Percentiles rank a stretch among this genome's conserved stretches.
phyloP scores from a whole-genome alignment of 2,797 vertebrate genomes.

The Numenius phaeopus region DNA sequence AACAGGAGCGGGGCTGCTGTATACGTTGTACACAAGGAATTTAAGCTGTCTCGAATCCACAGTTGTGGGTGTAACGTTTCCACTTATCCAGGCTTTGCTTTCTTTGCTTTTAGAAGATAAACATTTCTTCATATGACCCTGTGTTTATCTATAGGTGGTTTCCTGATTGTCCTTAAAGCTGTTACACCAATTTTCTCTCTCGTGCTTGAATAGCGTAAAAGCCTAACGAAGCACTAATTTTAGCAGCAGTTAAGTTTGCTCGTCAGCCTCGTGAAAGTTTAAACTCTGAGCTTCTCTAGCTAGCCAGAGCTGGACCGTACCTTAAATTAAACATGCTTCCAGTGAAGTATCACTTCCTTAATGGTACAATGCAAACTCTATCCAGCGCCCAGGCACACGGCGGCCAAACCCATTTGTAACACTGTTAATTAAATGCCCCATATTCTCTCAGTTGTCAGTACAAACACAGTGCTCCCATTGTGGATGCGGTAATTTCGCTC shows the following conservation, averaged over 20 bases:
- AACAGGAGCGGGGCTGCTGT: not conserved
- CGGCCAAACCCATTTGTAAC: not conserved
- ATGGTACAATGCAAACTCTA: not conserved
- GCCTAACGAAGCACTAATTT: not conserved
- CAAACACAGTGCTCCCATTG: not conserved
- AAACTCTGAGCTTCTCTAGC: not conserved
- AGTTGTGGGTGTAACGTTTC: not conserved
- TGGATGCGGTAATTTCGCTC: not conserved
- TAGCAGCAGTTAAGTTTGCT: not conserved
- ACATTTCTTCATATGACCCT: accelerated
- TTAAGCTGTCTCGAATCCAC: not conserved
- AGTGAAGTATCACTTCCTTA: not conserved
- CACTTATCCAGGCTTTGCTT: not conserved
- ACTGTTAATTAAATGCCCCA: not conserved
- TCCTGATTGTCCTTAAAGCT: not conserved
- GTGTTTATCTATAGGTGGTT: not conserved
- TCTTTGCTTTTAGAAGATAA: not conserved
- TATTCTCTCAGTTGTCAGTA: not conserved
- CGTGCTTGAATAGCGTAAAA: not conserved
- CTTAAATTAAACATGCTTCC: not conserved
- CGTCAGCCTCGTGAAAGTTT: not conserved
- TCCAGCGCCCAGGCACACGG: not conserved
- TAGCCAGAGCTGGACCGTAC: not conserved
- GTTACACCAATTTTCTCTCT: not conserved
- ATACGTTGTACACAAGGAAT: not conserved